These are phyloP conservation scores for Drosophila cyrtoloma DNA, from an alignment of 2,888 invertebrate species.

Conservation along the genomic window DNA sequence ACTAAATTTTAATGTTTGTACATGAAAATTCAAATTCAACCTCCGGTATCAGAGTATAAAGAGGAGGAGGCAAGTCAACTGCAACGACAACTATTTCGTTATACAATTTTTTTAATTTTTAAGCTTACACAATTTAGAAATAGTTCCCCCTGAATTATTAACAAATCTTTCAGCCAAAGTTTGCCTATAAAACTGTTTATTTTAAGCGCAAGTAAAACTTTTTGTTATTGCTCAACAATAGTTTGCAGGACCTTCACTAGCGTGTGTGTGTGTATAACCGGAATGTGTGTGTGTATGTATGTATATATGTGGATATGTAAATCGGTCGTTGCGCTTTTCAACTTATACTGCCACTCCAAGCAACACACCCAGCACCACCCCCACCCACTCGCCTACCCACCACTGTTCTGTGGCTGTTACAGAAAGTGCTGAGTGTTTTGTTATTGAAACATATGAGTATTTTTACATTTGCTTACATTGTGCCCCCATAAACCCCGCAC, in stretches of 20 bases:
- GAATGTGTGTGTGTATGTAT: constrained; percentile 10
- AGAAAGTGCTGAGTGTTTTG: constrained; percentile 77
- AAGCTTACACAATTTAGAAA: constrained; percentile 58
- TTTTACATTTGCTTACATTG: constrained; percentile 56
- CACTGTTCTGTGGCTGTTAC: constrained; percentile 4
- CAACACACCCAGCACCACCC: background rate
- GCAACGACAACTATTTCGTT: constrained; percentile 29
- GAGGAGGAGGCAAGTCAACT: background rate
- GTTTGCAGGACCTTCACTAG: constrained; percentile 22
- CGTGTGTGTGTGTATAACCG: constrained; percentile 7
- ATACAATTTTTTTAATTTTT: constrained; percentile 52
- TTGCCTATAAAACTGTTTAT: constrained; percentile 33
- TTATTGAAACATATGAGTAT: constrained; percentile 78
- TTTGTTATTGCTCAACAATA: constrained; percentile 34
- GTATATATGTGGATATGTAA: constrained; percentile 59
- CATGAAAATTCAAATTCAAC: background rate
- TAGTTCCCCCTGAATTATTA: constrained; percentile 62
- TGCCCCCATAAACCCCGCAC: constrained; percentile 8
- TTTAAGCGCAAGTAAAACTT: constrained; percentile 51
- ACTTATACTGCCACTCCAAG: constrained; percentile 27
- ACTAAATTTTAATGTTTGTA: background rate
- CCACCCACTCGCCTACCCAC: background rate
- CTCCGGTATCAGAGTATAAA: background rate
- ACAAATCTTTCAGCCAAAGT: constrained; percentile 61
- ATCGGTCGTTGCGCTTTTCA: constrained; percentile 74